Evolutionary conservation across 2,888 invertebrate species (phyloP).

Genomic region (Fabriciana adippe): DNA sequence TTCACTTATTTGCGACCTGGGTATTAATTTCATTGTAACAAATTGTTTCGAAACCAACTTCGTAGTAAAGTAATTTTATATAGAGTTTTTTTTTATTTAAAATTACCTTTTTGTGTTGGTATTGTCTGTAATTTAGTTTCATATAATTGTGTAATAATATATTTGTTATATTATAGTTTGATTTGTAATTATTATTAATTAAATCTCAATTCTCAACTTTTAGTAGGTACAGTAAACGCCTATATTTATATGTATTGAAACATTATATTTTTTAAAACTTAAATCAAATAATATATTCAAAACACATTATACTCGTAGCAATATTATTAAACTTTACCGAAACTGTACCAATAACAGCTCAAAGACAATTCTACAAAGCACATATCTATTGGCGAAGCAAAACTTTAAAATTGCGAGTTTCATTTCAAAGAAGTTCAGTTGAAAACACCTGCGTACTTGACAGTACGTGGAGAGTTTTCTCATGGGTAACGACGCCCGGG

Average conservation of each 20-base stretch:
- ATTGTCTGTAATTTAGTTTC: too few species aligned
- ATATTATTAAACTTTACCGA: constrained; percentile 32
- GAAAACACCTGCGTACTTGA: constrained; percentile 62
- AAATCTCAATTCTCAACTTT: neutral
- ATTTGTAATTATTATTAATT: too few species aligned
- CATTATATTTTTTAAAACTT: too few species aligned
- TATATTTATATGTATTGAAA: too few species aligned
- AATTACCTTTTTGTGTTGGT: constrained; percentile 3
- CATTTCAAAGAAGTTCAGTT: constrained; percentile 53
- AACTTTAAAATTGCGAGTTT: constrained; percentile 48
- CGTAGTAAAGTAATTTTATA: constrained; percentile 26
- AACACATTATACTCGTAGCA: neutral
- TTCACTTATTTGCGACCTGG: constrained; percentile 47
- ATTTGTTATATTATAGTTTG: too few species aligned
- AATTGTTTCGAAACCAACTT: constrained; percentile 24
- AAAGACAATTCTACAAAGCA: constrained; percentile 37
- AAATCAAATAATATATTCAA: too few species aligned
- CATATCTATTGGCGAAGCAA: constrained; percentile 35
- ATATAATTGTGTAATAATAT: too few species aligned
- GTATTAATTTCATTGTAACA: constrained; percentile 38
- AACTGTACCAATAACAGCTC: constrained; percentile 24
- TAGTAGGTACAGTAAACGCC: neutral
- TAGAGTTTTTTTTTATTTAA: constrained; percentile 21
- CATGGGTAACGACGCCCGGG: constrained; percentile 47
- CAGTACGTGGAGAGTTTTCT: constrained; percentile 66